These are phyloP conservation scores for Drosophila ezoana DNA, from an alignment of 2,888 invertebrate genomes.

Conservation along the genomic window DNA sequence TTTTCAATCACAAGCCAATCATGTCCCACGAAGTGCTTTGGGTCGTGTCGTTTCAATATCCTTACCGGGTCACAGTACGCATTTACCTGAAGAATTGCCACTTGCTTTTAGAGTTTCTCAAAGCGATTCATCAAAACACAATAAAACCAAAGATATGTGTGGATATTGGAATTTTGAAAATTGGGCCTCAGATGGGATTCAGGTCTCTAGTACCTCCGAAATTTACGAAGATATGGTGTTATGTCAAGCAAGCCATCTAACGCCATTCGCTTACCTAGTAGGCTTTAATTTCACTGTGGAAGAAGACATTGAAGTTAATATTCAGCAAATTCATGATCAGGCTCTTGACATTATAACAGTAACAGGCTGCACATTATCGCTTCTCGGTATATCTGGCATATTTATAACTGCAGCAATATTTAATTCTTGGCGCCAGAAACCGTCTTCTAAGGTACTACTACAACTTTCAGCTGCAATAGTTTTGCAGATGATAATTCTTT, in stretches of 20 bases:
- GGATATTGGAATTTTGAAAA: constrained; percentile 87
- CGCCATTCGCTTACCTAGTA: constrained; percentile 87
- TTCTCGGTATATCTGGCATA: constrained; percentile 87
- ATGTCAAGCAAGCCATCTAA: constrained; percentile 87
- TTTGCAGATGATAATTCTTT: constrained; percentile 86
- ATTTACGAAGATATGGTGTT: constrained; percentile 83
- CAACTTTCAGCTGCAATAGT: constrained; percentile 88
- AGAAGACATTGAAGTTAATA: constrained; percentile 26
- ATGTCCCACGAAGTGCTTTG: constrained; percentile 66
- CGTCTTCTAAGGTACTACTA: constrained; percentile 88
- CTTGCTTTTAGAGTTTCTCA: constrained; percentile 81
- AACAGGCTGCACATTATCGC: constrained; percentile 87
- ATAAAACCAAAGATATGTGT: constrained; percentile 78
- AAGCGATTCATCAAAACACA: not conserved
- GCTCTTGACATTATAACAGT: constrained; percentile 87
- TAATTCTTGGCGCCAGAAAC: constrained; percentile 87
- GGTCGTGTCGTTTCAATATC: constrained; percentile 87
- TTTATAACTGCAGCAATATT: constrained; percentile 87
- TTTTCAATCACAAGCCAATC: constrained; percentile 85
- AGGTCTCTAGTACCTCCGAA: constrained; percentile 78
- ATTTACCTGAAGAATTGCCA: constrained; percentile 86
- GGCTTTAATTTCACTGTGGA: constrained; percentile 57
- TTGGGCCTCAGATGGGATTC: constrained; percentile 87
- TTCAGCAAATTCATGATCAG: constrained; percentile 27
- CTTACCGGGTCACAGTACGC: constrained; percentile 87